These are phyloP conservation scores for Maniola jurtina DNA, from an alignment of 1,140 invertebrate genomes.

Conservation along the genomic window DNA sequence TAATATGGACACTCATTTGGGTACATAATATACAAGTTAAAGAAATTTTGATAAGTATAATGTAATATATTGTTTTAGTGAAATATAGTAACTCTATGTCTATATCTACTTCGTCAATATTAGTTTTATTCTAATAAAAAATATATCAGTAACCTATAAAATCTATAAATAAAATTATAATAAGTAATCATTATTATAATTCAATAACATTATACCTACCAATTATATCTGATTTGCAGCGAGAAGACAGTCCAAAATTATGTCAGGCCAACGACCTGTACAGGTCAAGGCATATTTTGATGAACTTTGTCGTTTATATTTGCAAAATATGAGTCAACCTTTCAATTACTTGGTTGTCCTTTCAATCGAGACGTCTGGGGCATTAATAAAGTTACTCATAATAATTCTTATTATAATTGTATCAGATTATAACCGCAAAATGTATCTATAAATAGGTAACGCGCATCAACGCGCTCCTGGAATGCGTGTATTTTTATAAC, in stretches of 20 bases:
- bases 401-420: background rate
- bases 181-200: no score
- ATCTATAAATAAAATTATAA: no score
- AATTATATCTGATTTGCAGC: conserved; percentile 2
- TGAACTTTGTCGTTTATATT: conserved; percentile 11
- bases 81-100: no score
- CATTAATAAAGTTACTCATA: background rate
- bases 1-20: no score
- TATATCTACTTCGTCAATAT: no score
- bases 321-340: conserved; percentile 8
- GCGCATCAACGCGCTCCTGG: conserved; percentile 9
- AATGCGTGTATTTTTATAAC: conserved; percentile 19
- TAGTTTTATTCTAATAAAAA: no score
- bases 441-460: no score
- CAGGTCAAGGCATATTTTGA: conserved; percentile 26
- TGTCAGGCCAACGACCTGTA: conserved; percentile 29
- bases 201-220: no score
- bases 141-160: no score
- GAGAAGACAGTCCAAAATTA: conserved; percentile 16
- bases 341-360: background rate
- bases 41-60: no score
- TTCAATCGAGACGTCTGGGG: background rate
- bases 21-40: no score
- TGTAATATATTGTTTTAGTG: no score
- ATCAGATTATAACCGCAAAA: background rate